These are phyloP conservation scores for Epicauta chinensis DNA, from an alignment of 1,140 invertebrate genomes.

Conservation along the genomic window DNA sequence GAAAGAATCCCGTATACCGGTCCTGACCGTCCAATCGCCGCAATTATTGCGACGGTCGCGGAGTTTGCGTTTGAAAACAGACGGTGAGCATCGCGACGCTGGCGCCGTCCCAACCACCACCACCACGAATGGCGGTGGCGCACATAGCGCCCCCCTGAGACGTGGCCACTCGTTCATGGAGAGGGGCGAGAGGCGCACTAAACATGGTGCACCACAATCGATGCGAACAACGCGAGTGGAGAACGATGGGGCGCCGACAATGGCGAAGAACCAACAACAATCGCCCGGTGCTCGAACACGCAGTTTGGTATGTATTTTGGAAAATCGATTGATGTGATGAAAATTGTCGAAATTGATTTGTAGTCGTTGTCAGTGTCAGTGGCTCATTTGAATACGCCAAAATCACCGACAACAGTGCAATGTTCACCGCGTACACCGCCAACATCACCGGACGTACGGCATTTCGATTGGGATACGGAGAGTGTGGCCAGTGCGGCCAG, in stretches of 20 bases:
- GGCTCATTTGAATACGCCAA: slow-evolving; percentile 38
- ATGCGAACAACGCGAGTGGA: slow-evolving; percentile 8
- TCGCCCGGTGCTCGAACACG: slow-evolving; percentile 23
- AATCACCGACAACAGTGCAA: slow-evolving; percentile 26
- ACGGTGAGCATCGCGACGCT: slow-evolving; percentile 9
- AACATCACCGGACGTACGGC: slow-evolving; percentile 51
- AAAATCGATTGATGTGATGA: background rate
- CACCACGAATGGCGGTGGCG: too few relatives aligned
- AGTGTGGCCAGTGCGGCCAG: slow-evolving; percentile 71
- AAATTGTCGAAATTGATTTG: slow-evolving; percentile 1
- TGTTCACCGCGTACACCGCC: slow-evolving; percentile 38
- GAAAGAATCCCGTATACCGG: background rate
- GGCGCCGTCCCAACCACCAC: too few relatives aligned
- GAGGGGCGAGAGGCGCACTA: slow-evolving; percentile 30
- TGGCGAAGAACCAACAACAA: slow-evolving; percentile 10
- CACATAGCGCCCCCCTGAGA: slow-evolving; percentile 16
- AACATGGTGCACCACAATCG: slow-evolving; percentile 22
- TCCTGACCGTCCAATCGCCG: background rate
- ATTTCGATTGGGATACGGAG: slow-evolving; percentile 61
- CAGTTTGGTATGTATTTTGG: slow-evolving; percentile 31
- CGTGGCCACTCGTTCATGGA: slow-evolving; percentile 38
- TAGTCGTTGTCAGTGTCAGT: slow-evolving; percentile 48
- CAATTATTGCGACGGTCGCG: slow-evolving; percentile 11
- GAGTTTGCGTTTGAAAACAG: slow-evolving; percentile 17
- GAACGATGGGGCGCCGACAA: slow-evolving; percentile 8